Evolutionary conservation across 2,888 invertebrate genomes (phyloP), one percentile per base, ranked within the genome.

Genomic region (Stramonita haemastoma): DNA sequence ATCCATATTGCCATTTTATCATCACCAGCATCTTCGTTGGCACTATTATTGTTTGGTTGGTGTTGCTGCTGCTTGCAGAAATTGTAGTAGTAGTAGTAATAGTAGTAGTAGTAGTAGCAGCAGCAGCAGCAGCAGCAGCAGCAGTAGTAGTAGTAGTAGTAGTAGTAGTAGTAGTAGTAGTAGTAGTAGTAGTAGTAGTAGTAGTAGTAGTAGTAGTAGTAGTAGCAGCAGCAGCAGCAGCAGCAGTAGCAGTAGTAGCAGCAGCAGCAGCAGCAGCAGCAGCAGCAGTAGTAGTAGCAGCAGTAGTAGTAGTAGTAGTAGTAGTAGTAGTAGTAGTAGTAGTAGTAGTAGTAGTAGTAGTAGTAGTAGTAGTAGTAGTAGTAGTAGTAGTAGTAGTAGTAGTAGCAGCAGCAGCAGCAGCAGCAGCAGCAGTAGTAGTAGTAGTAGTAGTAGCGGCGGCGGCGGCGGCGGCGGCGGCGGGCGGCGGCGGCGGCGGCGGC

Each of bases 131-230:
- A 66, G 66, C 66, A 66, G 66, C 26, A 66, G 2, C 26, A 66
- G 66, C 26, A 66, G 66, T 13, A 66, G 66, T 13, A 66, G 66
- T 13, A 66, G 66, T 66, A 66, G 66, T 66, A 66, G 19, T 66
- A 66, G 66, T 66, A 66, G 66, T 66, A 26, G 66, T 66, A 66
- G 66, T 66, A 66, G 66, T 66, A 26, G 66, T 26, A 66, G 66
- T 66, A 66, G 66, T 66, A 66, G 26, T 66, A 66, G 66, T 66
- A 26, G 66, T 66, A 66, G 66, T 6, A 66, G 66, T 66, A 66
- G 66, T 66, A 66, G 66, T 66, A 66, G 66, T 66, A 66, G 66
- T 66, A 66, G 66, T 66, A 66, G 66, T 66, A 66, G 66, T 66
- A 66, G 66, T 66, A 66, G 66, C 13, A 66, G 66, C 13, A 66